A percentile compares a stretch with the other conserved stretches of the same genome.
Conservation (phyloP, 2,888 invertebrate genomes). For the Helleia helle region DNA sequence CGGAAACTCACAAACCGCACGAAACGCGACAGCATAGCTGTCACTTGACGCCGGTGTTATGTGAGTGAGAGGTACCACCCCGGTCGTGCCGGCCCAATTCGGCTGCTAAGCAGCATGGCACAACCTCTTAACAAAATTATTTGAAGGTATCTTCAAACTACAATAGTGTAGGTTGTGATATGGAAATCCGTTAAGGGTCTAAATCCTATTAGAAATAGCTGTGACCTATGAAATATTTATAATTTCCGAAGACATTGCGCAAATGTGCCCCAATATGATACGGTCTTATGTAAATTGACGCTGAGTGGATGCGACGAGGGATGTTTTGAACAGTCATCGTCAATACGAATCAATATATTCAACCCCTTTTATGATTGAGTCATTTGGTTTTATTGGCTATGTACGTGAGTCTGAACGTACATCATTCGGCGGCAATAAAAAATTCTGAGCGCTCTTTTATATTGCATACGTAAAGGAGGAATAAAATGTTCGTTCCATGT, state of each 20-base stretch:
- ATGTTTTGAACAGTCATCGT: slow-evolving; percentile 40
- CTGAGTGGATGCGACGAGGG: slow-evolving; percentile 20
- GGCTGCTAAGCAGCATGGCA: too few relatives aligned
- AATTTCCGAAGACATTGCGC: neutral
- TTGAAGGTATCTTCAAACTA: too few relatives aligned
- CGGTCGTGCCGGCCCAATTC: too few relatives aligned
- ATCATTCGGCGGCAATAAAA: slow-evolving; percentile 60
- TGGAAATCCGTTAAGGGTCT: neutral
- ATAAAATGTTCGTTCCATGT: slow-evolving; percentile 39
- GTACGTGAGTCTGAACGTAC: slow-evolving; percentile 56
- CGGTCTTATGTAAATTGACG: slow-evolving; percentile 57
- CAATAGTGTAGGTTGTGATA: neutral
- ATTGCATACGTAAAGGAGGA: slow-evolving; percentile 33
- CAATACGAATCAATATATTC: slow-evolving; percentile 68
- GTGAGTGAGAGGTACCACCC: too few relatives aligned
- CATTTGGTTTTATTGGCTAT: slow-evolving; percentile 59
- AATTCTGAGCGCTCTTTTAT: slow-evolving; percentile 49
- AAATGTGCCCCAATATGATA: slow-evolving; percentile 45
- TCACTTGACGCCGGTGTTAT: too few relatives aligned
- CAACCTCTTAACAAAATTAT: too few relatives aligned
- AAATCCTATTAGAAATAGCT: neutral
- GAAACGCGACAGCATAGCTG: too few relatives aligned
- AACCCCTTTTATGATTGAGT: slow-evolving; percentile 66
- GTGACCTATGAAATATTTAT: neutral
- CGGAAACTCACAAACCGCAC: too few relatives aligned